A percentile compares a stretch with the other conserved stretches of the same genome.
These are phyloP conservation scores for Porites lutea DNA, from an alignment of 64 coral and sea anemone genomes.

Conservation along the genomic window DNA sequence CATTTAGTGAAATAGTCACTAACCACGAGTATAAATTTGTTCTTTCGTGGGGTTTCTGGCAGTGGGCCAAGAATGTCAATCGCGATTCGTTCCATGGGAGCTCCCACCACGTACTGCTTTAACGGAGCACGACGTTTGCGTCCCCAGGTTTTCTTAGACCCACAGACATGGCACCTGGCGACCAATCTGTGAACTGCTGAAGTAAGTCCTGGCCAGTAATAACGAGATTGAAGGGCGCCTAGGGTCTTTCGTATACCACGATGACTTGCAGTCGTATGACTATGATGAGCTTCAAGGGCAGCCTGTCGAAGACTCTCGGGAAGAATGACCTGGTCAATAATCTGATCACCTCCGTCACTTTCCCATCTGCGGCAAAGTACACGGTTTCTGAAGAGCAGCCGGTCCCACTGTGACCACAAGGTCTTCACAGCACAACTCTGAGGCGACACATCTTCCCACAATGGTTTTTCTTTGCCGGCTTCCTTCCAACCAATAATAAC, in stretches of 20 bases:
- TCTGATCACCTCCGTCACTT: conserved; percentile 3
- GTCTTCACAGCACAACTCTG: background rate
- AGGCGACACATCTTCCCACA: background rate
- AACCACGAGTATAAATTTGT: too few species aligned
- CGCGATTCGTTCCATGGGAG: too few species aligned
- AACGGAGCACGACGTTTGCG: background rate
- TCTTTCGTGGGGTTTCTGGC: too few species aligned
- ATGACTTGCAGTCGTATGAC: background rate
- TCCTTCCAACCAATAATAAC: background rate
- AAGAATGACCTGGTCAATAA: conserved; percentile 15
- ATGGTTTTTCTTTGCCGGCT: background rate
- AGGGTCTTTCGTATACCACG: background rate
- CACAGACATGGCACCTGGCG: conserved; percentile 27
- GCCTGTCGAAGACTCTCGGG: background rate
- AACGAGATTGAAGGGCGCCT: too few species aligned
- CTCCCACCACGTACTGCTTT: too few species aligned
- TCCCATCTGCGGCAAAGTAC: background rate
- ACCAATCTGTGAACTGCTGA: too few species aligned
- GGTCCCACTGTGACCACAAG: conserved; percentile 60
- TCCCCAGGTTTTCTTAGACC: background rate
- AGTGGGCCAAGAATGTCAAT: too few species aligned
- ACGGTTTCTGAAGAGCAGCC: background rate
- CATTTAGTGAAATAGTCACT: too few species aligned
- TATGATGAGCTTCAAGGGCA: background rate
- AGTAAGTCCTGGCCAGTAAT: too few species aligned